Base-by-base conservation (phyloP, 2,113 vertebrate species). In the Melanotaenia duboulayi region DNA sequence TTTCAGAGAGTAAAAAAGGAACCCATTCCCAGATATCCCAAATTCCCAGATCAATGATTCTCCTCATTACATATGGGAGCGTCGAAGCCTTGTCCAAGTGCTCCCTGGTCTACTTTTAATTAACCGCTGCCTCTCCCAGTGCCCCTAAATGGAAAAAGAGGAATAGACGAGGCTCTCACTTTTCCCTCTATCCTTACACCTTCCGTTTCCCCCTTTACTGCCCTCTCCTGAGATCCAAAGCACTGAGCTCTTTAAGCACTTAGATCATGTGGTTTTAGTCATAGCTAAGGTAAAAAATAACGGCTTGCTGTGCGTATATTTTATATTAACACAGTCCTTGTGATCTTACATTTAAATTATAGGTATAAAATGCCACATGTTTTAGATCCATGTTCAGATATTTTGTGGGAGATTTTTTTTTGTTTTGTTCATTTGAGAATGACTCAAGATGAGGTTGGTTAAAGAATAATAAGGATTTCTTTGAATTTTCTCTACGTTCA, bases 21-120 rank as follows among this genome's bases (percentile, higher is more conserved):
- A 60, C 76, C 78, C 65, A 81, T 90, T 91, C 88, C 89, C 87
- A 85, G 81, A 81, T 88, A 89, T 91, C 88, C 83, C 92, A 89
- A 88, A 93, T 89, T 91, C 93, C 93, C 93, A 91, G 86, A 89
- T 82, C 91, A 87, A 93, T 94, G 91, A 94, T 94, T 93, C 86
- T 78, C 89, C 87, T 94, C 87, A 91, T 94, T 94, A 94, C 90
- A 80, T 86, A 72, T 84, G 86, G 83, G 87, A 91, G 81, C 19
- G 67, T 63, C 16, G 32, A 82, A 87, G 86, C 75, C 76, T 90
- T 89, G 91, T 93, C 90, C 90, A 90, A 91, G 86, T 80, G 78
- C 87, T 92, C 90, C 90, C 90, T 76, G 91, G 89, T 90, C 89
- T 91, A 67, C 82, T 88, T 85, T 90, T 92, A 92, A 92, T 93